Conservation (phyloP, 2,113 vertebrate species). For the Nibea coibor region DNA sequence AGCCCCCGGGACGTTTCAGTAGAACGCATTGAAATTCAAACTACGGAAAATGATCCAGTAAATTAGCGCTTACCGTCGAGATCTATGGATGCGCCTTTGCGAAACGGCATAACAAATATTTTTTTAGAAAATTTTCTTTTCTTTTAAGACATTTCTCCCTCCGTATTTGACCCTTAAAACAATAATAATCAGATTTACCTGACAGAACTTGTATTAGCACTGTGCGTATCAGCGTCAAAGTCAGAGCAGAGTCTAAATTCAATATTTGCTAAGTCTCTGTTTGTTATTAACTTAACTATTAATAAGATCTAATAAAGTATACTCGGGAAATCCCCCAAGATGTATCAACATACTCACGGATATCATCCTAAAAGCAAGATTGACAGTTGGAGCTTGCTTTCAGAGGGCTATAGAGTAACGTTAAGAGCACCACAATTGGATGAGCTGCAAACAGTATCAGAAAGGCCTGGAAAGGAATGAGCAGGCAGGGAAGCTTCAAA, state of each 20-base stretch:
- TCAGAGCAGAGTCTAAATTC: not conserved
- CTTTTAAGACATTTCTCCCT: not conserved
- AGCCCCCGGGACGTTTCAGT: not conserved
- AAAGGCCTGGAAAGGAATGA: constrained; percentile 81
- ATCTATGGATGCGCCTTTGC: not conserved
- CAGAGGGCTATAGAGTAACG: constrained; percentile 60
- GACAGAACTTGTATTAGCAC: not conserved
- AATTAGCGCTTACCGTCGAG: not conserved
- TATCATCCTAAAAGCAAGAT: constrained; percentile 54
- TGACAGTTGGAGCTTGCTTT: constrained; percentile 63
- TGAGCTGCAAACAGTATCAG: constrained; percentile 81
- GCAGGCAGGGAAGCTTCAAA: constrained; percentile 83
- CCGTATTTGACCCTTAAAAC: not conserved
- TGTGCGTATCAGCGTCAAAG: not conserved
- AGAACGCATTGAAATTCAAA: constrained; percentile 39
- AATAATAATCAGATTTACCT: not conserved
- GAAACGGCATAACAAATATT: not conserved
- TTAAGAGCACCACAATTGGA: constrained; percentile 76
- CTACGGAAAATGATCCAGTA: not conserved
- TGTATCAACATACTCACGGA: constrained; percentile 47
- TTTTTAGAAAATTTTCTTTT: not conserved
- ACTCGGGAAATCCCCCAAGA: constrained; percentile 58
- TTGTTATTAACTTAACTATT: constrained; percentile 60
- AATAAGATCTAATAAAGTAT: constrained; percentile 59
- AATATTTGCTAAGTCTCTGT: constrained; percentile 52